Evolutionary conservation across 2,113 vertebrate species (phyloP).

Genomic region (Clarias batrachus): DNA sequence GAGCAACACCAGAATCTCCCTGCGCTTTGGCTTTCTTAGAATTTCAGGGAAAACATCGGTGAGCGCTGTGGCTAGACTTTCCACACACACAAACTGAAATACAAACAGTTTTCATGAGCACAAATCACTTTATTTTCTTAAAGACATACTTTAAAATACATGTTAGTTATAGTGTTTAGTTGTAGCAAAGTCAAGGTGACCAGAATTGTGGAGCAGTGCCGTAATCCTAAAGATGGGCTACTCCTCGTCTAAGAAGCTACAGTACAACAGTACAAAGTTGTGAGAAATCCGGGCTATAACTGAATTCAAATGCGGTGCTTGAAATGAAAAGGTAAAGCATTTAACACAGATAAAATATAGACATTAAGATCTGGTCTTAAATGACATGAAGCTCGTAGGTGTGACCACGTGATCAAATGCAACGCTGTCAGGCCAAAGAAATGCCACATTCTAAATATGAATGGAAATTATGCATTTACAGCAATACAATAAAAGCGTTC

Average conservation of each 20-base stretch:
- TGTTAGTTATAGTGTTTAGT: neutral
- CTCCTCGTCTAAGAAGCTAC: neutral
- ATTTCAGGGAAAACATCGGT: constrained; percentile 82
- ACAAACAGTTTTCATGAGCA: neutral
- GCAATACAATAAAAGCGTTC: neutral
- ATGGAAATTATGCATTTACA: neutral
- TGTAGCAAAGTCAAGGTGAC: neutral
- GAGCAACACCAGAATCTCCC: constrained; percentile 82
- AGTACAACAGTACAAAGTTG: neutral
- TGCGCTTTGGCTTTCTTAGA: constrained; percentile 73
- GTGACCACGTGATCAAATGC: too few relatives aligned
- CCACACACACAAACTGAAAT: constrained; percentile 86
- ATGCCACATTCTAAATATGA: neutral
- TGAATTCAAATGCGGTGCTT: neutral
- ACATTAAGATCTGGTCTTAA: neutral
- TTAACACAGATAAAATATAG: neutral
- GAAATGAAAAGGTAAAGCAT: neutral
- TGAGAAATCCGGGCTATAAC: neutral
- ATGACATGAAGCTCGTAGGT: neutral
- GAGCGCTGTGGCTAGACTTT: constrained; percentile 86
- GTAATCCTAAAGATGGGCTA: neutral
- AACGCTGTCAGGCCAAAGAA: too few relatives aligned
- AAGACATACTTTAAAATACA: neutral
- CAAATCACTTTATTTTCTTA: neutral
- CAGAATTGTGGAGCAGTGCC: neutral